These are phyloP conservation scores for Liopterus haemorrhoidalis DNA, from an alignment of 2,888 invertebrate genomes.

Conservation along the genomic window DNA sequence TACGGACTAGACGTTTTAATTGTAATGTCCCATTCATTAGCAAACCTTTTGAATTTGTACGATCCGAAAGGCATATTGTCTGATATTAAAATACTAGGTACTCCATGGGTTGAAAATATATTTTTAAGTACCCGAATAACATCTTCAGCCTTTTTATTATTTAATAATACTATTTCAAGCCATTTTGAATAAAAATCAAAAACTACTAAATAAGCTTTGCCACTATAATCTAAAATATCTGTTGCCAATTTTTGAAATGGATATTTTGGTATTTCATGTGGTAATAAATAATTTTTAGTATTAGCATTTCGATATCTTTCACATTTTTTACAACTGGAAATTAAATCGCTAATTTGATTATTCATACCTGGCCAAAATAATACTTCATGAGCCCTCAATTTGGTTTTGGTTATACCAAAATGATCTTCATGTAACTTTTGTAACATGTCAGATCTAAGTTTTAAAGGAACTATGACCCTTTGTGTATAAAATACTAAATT, in stretches of 20 bases:
- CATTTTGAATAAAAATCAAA: constrained; percentile 5
- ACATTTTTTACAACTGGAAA: constrained; percentile 11
- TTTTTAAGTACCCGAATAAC: background rate
- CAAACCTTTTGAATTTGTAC: background rate
- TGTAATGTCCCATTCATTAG: background rate
- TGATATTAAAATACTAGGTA: background rate
- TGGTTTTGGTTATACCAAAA: constrained; percentile 11
- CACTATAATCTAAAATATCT: background rate
- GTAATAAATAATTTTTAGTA: constrained; percentile 1
- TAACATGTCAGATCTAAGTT: constrained; percentile 7
- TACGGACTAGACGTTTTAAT: background rate
- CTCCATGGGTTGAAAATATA: background rate
- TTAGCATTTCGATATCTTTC: constrained; percentile 3
- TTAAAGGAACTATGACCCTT: constrained; percentile 1
- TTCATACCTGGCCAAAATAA: constrained; percentile 11
- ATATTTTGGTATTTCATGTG: constrained; percentile 8
- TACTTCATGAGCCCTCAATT: constrained; percentile 4
- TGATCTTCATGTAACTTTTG: constrained; percentile 10
- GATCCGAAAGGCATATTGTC: constrained; percentile 5
- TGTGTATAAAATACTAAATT: constrained; percentile 4
- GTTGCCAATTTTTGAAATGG: background rate
- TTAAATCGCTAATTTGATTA: constrained; percentile 7
- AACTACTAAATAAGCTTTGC: constrained; percentile 1
- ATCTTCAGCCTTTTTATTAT: background rate
- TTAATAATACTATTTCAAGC: background rate